Percentiles rank a stretch among this genome's conserved stretches.
phyloP scores from a whole-genome alignment of 2,888 invertebrate genomes.

The Crioceris asparagi region DNA sequence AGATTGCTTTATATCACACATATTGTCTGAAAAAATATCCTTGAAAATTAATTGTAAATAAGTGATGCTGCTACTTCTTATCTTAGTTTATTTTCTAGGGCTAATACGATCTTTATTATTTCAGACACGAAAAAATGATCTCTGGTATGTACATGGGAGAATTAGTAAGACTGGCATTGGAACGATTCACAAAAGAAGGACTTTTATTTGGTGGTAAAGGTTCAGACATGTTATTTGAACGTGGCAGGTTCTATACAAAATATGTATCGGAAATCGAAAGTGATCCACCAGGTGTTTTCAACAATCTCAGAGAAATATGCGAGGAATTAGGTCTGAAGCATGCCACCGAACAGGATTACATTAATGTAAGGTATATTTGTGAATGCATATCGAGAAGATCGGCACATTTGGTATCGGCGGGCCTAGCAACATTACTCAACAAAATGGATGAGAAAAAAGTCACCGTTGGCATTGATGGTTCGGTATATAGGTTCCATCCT shows the following conservation, averaged over 20 bases:
- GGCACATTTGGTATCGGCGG: slow-evolving; percentile 87
- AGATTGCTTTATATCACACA: too few relatives aligned
- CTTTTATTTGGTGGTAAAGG: slow-evolving; percentile 77
- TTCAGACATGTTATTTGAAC: slow-evolving; percentile 66
- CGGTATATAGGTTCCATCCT: slow-evolving; percentile 94
- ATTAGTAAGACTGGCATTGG: slow-evolving; percentile 75
- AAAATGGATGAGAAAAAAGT: slow-evolving; percentile 81
- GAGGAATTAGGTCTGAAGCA: slow-evolving; percentile 67
- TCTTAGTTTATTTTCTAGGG: too few relatives aligned
- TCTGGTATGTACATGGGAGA: slow-evolving; percentile 99
- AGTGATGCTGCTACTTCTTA: too few relatives aligned
- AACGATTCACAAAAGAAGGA: slow-evolving; percentile 68
- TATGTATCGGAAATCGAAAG: slow-evolving; percentile 30
- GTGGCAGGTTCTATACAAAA: slow-evolving; percentile 43
- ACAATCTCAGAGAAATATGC: slow-evolving; percentile 68
- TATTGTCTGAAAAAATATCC: too few relatives aligned
- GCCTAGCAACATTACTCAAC: slow-evolving; percentile 79
- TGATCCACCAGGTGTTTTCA: slow-evolving; percentile 68
- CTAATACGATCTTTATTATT: too few relatives aligned
- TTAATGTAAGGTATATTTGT: slow-evolving; percentile 85
- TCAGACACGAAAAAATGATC: slow-evolving; percentile 88
- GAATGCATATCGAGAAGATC: slow-evolving; percentile 87
- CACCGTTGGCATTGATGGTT: slow-evolving; percentile 94
- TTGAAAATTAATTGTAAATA: too few relatives aligned
- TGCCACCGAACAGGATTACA: slow-evolving; percentile 84